Conservation (phyloP, 2,888 invertebrate species). For the Eupithecia subumbrata region DNA sequence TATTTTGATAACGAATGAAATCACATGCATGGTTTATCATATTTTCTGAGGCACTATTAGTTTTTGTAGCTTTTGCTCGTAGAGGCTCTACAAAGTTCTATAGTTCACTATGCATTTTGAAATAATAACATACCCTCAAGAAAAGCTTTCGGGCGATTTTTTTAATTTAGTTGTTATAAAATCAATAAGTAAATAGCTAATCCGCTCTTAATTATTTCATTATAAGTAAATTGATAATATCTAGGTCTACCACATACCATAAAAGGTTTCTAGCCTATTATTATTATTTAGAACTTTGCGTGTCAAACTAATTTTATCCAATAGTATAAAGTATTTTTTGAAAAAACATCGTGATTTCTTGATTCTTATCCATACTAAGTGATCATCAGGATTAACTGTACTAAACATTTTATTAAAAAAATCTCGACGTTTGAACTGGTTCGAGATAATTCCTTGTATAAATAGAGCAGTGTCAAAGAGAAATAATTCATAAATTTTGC, state of each 20-base stretch:
- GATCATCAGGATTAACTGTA: constrained; percentile 50
- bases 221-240: too few relatives aligned
- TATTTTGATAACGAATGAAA: background rate
- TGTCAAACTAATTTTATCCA: too few relatives aligned
- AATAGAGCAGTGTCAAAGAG: constrained; percentile 54
- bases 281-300: too few relatives aligned
- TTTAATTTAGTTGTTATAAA: too few relatives aligned
- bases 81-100: too few relatives aligned
- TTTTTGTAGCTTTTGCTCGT: background rate
- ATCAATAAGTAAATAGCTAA: too few relatives aligned
- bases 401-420: constrained; percentile 62
- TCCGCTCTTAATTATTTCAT: too few relatives aligned
- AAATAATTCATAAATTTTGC: constrained; percentile 53
- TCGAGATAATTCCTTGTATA: constrained; percentile 65
- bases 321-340: background rate
- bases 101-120: background rate
- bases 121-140: too few relatives aligned
- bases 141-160: too few relatives aligned
- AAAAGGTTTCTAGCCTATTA: too few relatives aligned
- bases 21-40: background rate
- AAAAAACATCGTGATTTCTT: background rate
- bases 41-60: background rate
- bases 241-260: too few relatives aligned
- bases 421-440: constrained; percentile 59
- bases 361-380: constrained; percentile 52